Evolutionary conservation across 2,797 vertebrate genomes (phyloP), one percentile per base, ranked within the genome.

Genomic region (Gymnodraco acuticeps): DNA sequence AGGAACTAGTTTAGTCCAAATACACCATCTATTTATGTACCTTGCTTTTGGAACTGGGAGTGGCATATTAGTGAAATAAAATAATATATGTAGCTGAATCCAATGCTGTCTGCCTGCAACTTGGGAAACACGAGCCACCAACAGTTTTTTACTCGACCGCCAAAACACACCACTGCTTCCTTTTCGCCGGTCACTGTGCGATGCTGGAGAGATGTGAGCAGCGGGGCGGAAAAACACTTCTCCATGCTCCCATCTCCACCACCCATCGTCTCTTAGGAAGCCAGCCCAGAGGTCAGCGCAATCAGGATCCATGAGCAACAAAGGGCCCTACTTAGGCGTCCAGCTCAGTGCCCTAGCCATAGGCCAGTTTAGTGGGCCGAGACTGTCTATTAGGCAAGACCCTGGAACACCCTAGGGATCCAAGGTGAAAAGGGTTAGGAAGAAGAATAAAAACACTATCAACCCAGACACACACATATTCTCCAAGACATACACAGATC

Each of bases 301-400:
- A 95, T 94, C 92, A 95, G 89, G 89, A 90, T 91, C 93, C 87
- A 94, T 93, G 89, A 95, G 93, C 93, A 93, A 94, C 90, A 90
- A 89, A 84, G 84, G 90, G 85, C 84, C 83, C 87, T 88, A 89
- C 90, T 92, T 93, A 93, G 91, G 89, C 90, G 67, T 87, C 90
- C 90, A 62, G 90, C 90, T 87, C 87, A 91, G 87, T 77, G 90
- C 90, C 91, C 59, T 56, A 87, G 88, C 90, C 88, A 95, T 94
- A 95, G 93, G 93, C 88, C 94, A 92, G 89, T 87, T 89, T 92
- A 90, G 86, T 31, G 64, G 90, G 92, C 89, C 89, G 72, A 90
- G 90, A 90, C 93, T 88, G 89, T 92, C 88, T 89, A 93, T 95
- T 92, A 94, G 92, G 93, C 91, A 88, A 70, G 90, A 88, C 92